Evolutionary conservation across 2,113 vertebrate species (phyloP).

Genomic region (Puntigrus tetrazona): DNA sequence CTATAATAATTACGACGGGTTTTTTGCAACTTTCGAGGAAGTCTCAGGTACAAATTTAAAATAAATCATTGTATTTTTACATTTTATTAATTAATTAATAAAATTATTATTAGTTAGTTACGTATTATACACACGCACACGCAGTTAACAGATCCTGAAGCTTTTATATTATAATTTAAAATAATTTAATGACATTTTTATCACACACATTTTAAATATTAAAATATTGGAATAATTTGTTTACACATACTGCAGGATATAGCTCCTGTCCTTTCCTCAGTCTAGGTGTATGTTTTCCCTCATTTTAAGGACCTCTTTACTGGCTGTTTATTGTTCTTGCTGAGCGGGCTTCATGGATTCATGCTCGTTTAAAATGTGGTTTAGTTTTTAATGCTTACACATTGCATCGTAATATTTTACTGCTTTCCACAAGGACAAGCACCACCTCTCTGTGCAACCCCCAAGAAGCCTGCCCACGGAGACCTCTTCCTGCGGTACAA

Average conservation of each 20-base stretch:
- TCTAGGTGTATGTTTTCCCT: slow-evolving; percentile 75
- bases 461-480: slow-evolving; percentile 78
- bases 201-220: no score
- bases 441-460: slow-evolving; percentile 73
- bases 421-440: slow-evolving; percentile 14
- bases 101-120: no score
- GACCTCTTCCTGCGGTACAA: slow-evolving; percentile 77
- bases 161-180: no score
- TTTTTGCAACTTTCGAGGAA: slow-evolving; percentile 86
- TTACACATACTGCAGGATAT: slow-evolving; percentile 67
- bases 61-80: neutral
- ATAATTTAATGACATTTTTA: no score
- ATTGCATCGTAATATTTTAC: neutral
- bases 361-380: slow-evolving; percentile 59
- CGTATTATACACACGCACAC: no score
- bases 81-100: no score
- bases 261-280: slow-evolving; percentile 80
- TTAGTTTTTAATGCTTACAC: slow-evolving; percentile 12
- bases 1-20: slow-evolving; percentile 90
- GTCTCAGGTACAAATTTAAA: slow-evolving; percentile 77
- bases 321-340: slow-evolving; percentile 78
- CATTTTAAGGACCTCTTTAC: slow-evolving; percentile 60
- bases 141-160: no score
- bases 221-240: neutral
- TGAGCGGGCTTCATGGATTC: slow-evolving; percentile 78